Conservation (phyloP, 2,797 vertebrate genomes). For the Malurus splendens region DNA sequence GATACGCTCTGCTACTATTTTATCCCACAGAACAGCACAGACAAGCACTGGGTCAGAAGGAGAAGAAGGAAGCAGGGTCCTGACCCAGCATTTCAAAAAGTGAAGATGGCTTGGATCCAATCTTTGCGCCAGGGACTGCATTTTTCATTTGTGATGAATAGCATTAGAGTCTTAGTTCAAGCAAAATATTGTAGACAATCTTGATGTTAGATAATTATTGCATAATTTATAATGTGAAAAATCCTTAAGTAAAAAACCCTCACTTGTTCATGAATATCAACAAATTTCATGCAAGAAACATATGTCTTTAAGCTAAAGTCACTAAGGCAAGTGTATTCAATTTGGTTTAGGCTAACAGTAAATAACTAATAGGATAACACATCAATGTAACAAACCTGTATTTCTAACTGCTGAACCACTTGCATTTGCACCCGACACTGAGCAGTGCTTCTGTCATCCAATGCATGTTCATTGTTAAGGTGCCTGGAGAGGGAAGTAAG, state of each 20-base stretch:
- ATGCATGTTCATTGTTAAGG: constrained; percentile 96
- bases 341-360: not conserved
- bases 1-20: not conserved
- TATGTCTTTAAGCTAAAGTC: not conserved
- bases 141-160: not conserved
- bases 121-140: not conserved
- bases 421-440: constrained; percentile 99
- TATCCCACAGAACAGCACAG: not conserved
- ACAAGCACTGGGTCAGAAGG: not conserved
- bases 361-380: not conserved
- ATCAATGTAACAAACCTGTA: constrained; percentile 81
- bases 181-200: constrained; percentile 10
- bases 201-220: constrained; percentile 33
- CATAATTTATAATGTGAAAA: constrained; percentile 38
- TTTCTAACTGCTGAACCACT: constrained; percentile 97
- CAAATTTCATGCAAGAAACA: not conserved
- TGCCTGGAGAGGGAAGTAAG: constrained; percentile 78
- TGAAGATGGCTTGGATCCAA: not conserved
- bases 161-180: constrained; percentile 22
- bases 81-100: not conserved
- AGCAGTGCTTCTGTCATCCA: constrained; percentile 97
- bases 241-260: not conserved
- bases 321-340: not conserved
- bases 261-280: not conserved
- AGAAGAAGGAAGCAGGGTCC: not conserved